phyloP scores from a whole-genome alignment of 2,797 vertebrate genomes.

The Scyliorhinus canicula region DNA sequence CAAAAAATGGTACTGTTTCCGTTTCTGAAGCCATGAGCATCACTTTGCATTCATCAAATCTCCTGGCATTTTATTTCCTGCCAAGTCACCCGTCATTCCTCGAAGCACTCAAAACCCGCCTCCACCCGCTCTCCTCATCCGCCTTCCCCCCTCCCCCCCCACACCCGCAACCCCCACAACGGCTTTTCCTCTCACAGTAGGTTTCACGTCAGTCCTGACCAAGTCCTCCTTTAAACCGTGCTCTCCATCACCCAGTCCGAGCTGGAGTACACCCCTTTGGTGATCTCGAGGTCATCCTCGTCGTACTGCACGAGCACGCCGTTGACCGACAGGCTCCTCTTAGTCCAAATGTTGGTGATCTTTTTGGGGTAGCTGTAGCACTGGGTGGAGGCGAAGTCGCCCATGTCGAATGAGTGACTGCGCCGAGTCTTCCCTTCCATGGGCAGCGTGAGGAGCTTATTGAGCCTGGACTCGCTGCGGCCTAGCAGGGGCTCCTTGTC shows the following conservation, averaged over 20 bases:
- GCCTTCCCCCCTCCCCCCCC: neutral
- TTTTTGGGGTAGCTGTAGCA: constrained; percentile 78
- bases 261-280: constrained; percentile 74
- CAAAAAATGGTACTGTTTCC: neutral
- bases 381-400: constrained; percentile 73
- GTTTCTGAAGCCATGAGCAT: neutral
- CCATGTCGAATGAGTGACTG: constrained; percentile 97
- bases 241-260: constrained; percentile 97
- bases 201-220: neutral
- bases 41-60: neutral
- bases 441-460: constrained; percentile 76
- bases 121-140: neutral
- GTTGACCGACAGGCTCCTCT: constrained; percentile 92
- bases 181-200: neutral
- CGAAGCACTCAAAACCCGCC: neutral
- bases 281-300: constrained; percentile 69
- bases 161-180: neutral
- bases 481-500: constrained; percentile 89
- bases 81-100: neutral
- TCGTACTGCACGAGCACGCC: constrained; percentile 93
- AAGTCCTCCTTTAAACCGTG: constrained; percentile 69
- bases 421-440: constrained; percentile 85
- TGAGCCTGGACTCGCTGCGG: constrained; percentile 74
- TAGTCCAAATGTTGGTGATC: constrained; percentile 97
- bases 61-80: neutral